Conservation (phyloP, 2,113 vertebrate genomes). For the Nerophis lumbriciformis region DNA sequence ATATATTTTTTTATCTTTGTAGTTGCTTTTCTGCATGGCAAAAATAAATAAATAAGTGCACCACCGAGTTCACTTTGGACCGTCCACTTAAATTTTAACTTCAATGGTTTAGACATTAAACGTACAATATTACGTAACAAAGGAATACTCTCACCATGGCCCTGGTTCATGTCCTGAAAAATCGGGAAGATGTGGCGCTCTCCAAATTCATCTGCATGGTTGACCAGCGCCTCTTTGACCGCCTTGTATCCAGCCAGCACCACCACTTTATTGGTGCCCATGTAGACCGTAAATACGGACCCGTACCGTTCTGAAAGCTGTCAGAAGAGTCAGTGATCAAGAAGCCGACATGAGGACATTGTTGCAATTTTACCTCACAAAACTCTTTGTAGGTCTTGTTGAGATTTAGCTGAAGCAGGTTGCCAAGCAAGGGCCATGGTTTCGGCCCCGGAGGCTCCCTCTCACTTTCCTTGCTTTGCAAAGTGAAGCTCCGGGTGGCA, state of each 20-base stretch:
- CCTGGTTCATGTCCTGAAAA: conserved; percentile 53
- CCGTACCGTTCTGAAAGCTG: conserved; percentile 81
- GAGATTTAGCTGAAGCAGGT: conserved; percentile 65
- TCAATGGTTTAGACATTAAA: too few relatives aligned
- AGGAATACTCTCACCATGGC: conserved; percentile 62
- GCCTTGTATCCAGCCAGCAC: conserved; percentile 75
- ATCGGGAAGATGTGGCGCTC: conserved; percentile 68
- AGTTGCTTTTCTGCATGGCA: too few relatives aligned
- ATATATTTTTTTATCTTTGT: too few relatives aligned
- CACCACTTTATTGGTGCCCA: conserved; percentile 74
- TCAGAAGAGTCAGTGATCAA: background rate
- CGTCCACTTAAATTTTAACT: too few relatives aligned
- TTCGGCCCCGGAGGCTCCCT: conserved; percentile 63
- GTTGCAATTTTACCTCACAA: conserved; percentile 37
- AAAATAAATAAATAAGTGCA: too few relatives aligned
- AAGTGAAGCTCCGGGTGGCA: conserved; percentile 1
- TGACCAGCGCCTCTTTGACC: conserved; percentile 76
- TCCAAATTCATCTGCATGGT: conserved; percentile 75
- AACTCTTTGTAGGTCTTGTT: conserved; percentile 42
- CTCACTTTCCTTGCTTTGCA: background rate
- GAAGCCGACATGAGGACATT: background rate
- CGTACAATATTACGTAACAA: background rate
- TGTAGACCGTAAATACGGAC: conserved; percentile 73
- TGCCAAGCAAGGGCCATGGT: conserved; percentile 61
- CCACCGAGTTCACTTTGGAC: too few relatives aligned